Evolutionary conservation across 2,113 vertebrate species (phyloP).

Genomic region (Thunnus thynnus): DNA sequence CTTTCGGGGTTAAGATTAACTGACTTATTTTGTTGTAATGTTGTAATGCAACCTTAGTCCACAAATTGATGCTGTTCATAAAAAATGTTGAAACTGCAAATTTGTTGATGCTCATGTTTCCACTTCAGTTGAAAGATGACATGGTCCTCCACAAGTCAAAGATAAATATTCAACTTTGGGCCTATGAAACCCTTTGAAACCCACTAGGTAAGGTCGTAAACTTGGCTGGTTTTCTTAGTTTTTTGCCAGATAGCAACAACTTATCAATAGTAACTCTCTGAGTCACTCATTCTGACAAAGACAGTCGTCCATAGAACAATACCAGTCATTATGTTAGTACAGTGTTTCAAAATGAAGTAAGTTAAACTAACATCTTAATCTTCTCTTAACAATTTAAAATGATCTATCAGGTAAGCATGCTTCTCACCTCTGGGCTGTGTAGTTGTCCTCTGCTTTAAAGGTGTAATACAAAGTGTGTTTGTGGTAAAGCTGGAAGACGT

Average conservation of each 20-base stretch:
- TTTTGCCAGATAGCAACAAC: neutral
- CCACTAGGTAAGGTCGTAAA: neutral
- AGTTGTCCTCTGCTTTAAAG: constrained; percentile 92
- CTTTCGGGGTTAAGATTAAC: neutral
- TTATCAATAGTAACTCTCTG: neutral
- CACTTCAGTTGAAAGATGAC: neutral
- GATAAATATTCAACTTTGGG: neutral
- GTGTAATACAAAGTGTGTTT: constrained; percentile 96
- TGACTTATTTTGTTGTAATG: neutral
- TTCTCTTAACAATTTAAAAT: neutral
- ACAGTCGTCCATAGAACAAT: neutral
- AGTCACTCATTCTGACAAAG: too few relatives aligned
- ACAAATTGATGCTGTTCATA: neutral
- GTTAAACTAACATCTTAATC: neutral
- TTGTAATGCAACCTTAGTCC: neutral
- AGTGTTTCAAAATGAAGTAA: constrained; percentile 14
- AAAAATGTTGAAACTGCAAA: neutral
- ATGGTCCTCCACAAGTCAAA: neutral
- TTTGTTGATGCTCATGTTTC: constrained; percentile 3
- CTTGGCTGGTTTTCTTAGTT: neutral
- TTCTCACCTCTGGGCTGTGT: constrained; percentile 91
- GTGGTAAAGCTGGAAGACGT: constrained; percentile 96
- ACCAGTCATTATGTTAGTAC: too few relatives aligned
- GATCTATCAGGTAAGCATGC: neutral
- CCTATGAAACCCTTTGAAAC: neutral